Evolutionary conservation across 2,113 vertebrate species (phyloP).

Genomic region (Heliornis fulica): DNA sequence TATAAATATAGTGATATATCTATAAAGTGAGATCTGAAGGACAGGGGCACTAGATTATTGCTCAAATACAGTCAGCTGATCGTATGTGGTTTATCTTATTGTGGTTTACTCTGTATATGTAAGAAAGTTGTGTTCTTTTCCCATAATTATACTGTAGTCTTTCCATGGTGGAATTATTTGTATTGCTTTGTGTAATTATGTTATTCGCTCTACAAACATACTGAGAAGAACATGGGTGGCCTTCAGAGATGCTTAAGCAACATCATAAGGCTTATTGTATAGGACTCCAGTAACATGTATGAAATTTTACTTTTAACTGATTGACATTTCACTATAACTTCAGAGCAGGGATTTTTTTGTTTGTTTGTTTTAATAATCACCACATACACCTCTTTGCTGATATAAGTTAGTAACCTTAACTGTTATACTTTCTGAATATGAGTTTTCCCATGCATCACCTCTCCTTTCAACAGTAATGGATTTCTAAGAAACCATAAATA

Average conservation of each 20-base stretch:
- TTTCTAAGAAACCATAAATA: background rate
- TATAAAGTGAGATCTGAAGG: background rate
- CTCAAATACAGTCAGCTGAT: background rate
- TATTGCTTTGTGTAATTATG: background rate
- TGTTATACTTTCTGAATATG: background rate
- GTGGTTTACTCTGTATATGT: background rate
- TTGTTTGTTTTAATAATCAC: background rate
- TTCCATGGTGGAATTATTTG: background rate
- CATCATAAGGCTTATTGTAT: background rate
- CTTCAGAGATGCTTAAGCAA: background rate
- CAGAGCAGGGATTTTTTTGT: background rate
- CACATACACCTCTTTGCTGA: background rate
- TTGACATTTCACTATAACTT: background rate
- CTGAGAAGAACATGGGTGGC: background rate
- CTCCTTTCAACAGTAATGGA: background rate
- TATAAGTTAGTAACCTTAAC: background rate
- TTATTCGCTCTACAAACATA: background rate
- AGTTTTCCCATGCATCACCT: background rate
- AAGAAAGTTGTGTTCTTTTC: background rate
- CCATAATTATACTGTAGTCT: background rate
- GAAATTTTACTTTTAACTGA: background rate
- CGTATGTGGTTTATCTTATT: background rate
- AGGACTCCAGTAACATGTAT: background rate
- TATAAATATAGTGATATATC: background rate
- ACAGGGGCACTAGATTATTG: background rate